These are phyloP conservation scores for Rhinoderma darwinii DNA, from an alignment of 2,113 vertebrate species.

Conservation along the genomic window DNA sequence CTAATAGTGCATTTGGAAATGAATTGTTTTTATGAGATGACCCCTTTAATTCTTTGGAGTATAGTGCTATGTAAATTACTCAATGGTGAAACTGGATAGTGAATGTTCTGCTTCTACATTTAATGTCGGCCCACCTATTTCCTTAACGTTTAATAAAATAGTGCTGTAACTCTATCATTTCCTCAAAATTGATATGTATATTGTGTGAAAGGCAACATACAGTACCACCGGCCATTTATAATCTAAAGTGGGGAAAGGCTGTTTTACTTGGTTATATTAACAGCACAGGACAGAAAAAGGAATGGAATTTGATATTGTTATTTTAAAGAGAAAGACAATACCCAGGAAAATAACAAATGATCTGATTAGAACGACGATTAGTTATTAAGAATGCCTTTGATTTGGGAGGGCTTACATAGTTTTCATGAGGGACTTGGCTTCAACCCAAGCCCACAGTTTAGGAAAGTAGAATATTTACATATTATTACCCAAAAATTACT, in stretches of 20 bases:
- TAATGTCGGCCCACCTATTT: not conserved
- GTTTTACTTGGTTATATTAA: conserved; percentile 14
- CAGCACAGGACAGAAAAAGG: conserved; percentile 5
- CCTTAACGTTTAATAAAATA: not conserved
- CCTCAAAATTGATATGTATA: not conserved
- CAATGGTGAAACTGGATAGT: not conserved
- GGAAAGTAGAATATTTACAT: conserved; percentile 35
- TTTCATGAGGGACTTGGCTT: conserved; percentile 22
- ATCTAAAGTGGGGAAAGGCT: not conserved
- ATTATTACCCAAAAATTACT: conserved; percentile 39
- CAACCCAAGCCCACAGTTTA: conserved; percentile 18
- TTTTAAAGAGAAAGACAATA: conserved; percentile 28
- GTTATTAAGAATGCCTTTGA: conserved; percentile 48
- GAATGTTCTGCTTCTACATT: not conserved
- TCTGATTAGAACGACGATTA: conserved; percentile 36
- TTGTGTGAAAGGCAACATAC: not conserved
- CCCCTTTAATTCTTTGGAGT: too few relatives aligned
- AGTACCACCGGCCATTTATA: not conserved
- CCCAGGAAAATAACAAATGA: conserved; percentile 45
- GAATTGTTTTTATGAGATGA: too few relatives aligned
- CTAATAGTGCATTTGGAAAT: too few relatives aligned
- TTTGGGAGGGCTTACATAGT: not conserved
- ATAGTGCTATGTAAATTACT: not conserved
- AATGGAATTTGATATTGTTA: conserved; percentile 10
- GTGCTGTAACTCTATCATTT: not conserved